Conservation (phyloP, 2,888 invertebrate species). For the Nephrotoma flavescens region DNA sequence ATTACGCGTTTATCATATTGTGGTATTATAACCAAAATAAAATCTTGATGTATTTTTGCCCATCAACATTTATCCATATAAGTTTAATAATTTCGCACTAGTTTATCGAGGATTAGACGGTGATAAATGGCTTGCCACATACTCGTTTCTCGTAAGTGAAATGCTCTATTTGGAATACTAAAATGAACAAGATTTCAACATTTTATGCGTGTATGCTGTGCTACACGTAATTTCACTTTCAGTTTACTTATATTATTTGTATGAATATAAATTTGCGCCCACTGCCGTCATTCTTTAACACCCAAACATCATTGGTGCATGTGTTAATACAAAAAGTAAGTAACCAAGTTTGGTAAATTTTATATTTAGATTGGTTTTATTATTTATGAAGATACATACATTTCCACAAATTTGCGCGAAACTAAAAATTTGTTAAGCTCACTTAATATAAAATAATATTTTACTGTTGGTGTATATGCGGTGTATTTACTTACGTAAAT, state of each 20-base stretch:
- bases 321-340: not conserved
- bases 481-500: not conserved
- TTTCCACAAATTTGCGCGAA: not conserved
- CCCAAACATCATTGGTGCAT: not conserved
- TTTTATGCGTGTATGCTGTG: not conserved
- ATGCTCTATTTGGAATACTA: not conserved
- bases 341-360: not conserved
- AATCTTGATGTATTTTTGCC: not conserved
- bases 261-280: not conserved
- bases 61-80: too few species aligned
- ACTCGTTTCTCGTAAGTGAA: not conserved
- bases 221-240: not conserved
- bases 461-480: not conserved
- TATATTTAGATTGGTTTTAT: not conserved
- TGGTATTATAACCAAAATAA: not conserved
- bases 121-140: not conserved
- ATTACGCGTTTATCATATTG: not conserved
- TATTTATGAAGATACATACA: not conserved
- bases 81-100: not conserved
- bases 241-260: not conserved
- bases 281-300: not conserved
- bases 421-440: not conserved
- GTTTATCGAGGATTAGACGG: not conserved
- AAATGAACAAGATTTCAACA: not conserved
- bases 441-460: not conserved